phyloP scores from a whole-genome alignment of 2,888 invertebrate species.

The Bombylius major region DNA sequence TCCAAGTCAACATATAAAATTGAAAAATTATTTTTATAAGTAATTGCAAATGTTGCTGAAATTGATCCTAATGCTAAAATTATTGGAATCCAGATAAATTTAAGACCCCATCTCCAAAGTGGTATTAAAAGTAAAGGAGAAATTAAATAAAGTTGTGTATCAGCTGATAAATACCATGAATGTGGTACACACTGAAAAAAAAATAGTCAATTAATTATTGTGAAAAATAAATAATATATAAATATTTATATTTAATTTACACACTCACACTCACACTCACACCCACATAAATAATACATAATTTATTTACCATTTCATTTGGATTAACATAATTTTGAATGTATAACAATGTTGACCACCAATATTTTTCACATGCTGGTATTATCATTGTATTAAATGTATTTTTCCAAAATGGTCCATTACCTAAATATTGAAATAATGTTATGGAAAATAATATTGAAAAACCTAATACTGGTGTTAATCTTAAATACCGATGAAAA shows the following conservation, averaged over 20 bases:
- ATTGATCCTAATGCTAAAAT: conserved; percentile 25
- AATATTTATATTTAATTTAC: too few species aligned
- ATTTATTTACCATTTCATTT: conserved; percentile 21
- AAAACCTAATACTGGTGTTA: conserved; percentile 43
- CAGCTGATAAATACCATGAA: conserved; percentile 46
- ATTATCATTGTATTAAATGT: background rate
- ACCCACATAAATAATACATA: background rate
- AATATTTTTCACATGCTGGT: conserved; percentile 24
- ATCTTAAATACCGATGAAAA: conserved; percentile 36
- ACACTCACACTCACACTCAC: too few species aligned
- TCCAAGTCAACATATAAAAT: too few species aligned
- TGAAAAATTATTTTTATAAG: too few species aligned
- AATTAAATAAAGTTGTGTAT: conserved; percentile 44
- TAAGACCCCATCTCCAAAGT: conserved; percentile 35
- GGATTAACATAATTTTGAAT: conserved; percentile 34
- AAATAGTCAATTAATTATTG: too few species aligned
- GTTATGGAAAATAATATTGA: conserved; percentile 40
- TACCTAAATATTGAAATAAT: conserved; percentile 38
- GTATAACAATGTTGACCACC: conserved; percentile 37
- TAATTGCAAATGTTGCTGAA: too few species aligned
- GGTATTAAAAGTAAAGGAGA: conserved; percentile 43
- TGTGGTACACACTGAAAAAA: conserved; percentile 38
- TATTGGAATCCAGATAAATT: conserved; percentile 20
- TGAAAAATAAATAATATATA: too few species aligned
- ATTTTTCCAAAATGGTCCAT: conserved; percentile 41